Base-by-base conservation (phyloP, 2,113 vertebrate genomes). In the Columba livia region DNA sequence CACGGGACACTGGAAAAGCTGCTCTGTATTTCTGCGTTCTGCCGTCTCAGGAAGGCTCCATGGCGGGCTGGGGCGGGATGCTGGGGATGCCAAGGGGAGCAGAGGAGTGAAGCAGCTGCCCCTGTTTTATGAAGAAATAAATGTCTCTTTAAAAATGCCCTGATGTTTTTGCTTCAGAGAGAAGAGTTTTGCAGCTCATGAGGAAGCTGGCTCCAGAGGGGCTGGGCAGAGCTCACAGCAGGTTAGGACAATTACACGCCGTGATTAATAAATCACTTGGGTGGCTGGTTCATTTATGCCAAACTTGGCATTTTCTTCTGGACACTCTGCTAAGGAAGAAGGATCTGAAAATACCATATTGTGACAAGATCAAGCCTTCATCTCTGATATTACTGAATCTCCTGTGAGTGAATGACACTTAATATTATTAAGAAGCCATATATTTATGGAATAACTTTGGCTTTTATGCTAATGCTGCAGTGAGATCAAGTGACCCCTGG, bases 221-320 rank as follows among this genome's bases (percentile, higher is more conserved):
- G 88, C 58, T 61, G 61, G 34, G 18, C 44, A 32, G 47, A 65
- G 66, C 3, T 3, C 36, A 25, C 0, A 1, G 70, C 74, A 38
- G 93, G 62, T 16, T 75, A 61, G 82, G 69, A 64, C 83, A 95
- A 91, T 88, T 65, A 80, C 73, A 88, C 2, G 0, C 85, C 0
- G 1, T 47, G 79, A 85, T 79, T 85, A 89, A 83, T 70, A 70
- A 77, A 79, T 87, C 93, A 80, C 79, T 85, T 40, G 75, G 24
- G 56, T 9, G 16, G 65, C 85, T 6, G 5, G 71, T n/a, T 88
- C 65, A 15, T 42, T 84, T 62, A 29, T 80, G 69, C 75, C 69
- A 26, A 47, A 36, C n/a, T 58, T 53, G 32, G 48, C 73, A 48
- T 77, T 90, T 84, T 65, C 80, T 70, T 51, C 75, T 84, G 81